Evolutionary conservation across 1,140 invertebrate genomes (phyloP), one percentile per base, ranked within the genome.

Genomic region (Orchesella cincta): DNA sequence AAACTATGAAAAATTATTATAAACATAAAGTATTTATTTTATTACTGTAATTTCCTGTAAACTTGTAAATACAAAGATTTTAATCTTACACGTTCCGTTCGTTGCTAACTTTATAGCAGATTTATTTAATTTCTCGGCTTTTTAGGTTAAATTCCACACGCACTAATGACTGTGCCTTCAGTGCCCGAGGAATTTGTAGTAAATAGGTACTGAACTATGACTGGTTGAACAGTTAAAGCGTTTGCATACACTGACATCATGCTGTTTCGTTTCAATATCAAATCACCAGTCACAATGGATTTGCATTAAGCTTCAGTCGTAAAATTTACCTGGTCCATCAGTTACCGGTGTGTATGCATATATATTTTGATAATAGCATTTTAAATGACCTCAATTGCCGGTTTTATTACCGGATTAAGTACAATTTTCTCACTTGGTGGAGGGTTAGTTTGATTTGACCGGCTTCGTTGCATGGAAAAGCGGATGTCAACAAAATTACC

Each of bases 211-310:
- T 80, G 82, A 12, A 88, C 90, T 39, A 90, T 87, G 78, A 88
- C 87, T 73, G 90, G 89, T 77, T 86, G 78, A 8, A 86, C 79
- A 1, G 83, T 82, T 5, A 84, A 84, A 67, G 62, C 23, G 3
- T 8, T 28, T 29, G 62, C 20, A 72, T 39, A 89, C 88, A 0
- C 90, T 88, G 74, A 81, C 78, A 77, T 79, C 35, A 67, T 76
- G 0, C 92, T 90, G 14, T 93, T 92, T 85, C 95, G 93, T 86
- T 95, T 93, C 94, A 93, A 96, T 85, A n/a, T n/a, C n/a, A n/a
- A n/a, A n/a, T n/a, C n/a, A n/a, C n/a, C n/a, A n/a, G n/a, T n/a
- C n/a, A n/a, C n/a, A n/a, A n/a, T n/a, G n/a, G n/a, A n/a, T n/a
- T n/a, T n/a, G n/a, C n/a, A n/a, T n/a, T n/a, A n/a, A n/a, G n/a